Percentiles rank a stretch among this genome's conserved stretches.
phyloP scores from a whole-genome alignment of 23 tunicate genomes.

The Styela clava region DNA sequence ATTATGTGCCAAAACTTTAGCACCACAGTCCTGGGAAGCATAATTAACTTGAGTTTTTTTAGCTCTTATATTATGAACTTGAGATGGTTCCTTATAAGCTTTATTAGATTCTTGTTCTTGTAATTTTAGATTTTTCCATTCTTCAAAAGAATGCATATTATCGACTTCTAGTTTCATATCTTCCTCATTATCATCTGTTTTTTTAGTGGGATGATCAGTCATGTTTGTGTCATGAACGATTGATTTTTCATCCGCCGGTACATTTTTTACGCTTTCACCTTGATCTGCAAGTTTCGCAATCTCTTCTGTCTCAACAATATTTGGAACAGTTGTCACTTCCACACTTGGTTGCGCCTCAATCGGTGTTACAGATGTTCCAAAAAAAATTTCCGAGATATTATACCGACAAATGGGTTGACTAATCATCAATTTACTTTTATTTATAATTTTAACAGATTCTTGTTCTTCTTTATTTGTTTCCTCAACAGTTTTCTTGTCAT shows the following conservation, averaged over 20 bases:
- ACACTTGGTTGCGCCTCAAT: neutral
- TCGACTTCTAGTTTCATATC: slow-evolving; percentile 54
- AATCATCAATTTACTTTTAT: neutral
- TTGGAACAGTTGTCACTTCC: neutral
- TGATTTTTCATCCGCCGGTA: neutral
- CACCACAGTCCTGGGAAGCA: slow-evolving; percentile 93
- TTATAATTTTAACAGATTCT: neutral
- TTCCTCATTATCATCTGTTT: slow-evolving; percentile 27
- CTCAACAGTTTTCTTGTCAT: neutral
- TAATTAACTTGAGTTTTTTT: slow-evolving; percentile 93
- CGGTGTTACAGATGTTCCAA: neutral
- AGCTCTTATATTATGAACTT: slow-evolving; percentile 45
- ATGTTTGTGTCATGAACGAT: neutral
- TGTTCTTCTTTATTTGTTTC: neutral
- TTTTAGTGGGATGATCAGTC: neutral
- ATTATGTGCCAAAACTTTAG: slow-evolving; percentile 71
- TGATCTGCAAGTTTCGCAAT: neutral
- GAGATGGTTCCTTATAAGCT: slow-evolving; percentile 16
- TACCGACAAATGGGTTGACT: slow-evolving; percentile 9
- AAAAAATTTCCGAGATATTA: slow-evolving; percentile 5
- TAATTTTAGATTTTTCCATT: slow-evolving; percentile 89
- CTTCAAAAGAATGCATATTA: slow-evolving; percentile 86
- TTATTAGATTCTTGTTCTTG: slow-evolving; percentile 59
- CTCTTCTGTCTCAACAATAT: neutral
- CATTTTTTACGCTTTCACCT: neutral